Evolutionary conservation across 2,113 vertebrate species (phyloP).

Genomic region (Rhinolophus ferrumequinum): DNA sequence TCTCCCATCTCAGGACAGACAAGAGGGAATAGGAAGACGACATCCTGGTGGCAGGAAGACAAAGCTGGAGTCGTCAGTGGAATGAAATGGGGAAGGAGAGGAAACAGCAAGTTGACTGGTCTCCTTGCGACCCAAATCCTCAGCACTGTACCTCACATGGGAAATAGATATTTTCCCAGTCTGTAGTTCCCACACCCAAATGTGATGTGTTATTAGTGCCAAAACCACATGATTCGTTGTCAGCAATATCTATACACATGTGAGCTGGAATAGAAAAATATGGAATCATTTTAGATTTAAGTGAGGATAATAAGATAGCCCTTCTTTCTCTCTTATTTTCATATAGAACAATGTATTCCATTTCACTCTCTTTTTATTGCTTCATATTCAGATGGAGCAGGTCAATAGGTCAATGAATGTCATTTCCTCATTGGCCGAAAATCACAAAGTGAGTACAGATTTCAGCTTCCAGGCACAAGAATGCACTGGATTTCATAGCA

Average conservation of each 20-base stretch:
- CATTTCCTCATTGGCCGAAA: slow-evolving; percentile 11
- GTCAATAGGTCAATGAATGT: not conserved
- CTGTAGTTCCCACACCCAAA: not conserved
- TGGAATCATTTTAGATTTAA: not conserved
- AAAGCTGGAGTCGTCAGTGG: not conserved
- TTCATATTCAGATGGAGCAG: not conserved
- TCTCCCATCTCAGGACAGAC: not conserved
- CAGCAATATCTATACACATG: not conserved
- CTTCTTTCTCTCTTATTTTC: not conserved
- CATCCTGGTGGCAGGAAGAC: not conserved
- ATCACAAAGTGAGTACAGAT: not conserved
- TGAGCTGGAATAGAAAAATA: not conserved
- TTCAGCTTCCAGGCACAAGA: not conserved
- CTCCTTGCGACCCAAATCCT: not conserved
- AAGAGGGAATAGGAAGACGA: not conserved
- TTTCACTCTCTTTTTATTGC: not conserved
- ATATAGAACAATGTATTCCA: not conserved
- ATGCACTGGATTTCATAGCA: not conserved
- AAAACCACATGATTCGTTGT: not conserved
- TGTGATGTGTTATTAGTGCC: not conserved
- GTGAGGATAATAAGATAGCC: not conserved
- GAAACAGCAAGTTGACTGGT: not conserved
- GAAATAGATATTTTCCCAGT: not conserved
- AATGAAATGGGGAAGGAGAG: not conserved
- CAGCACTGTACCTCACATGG: not conserved